Evolutionary conservation across 2,113 vertebrate genomes (phyloP).

Genomic region (Poecilia latipinna): DNA sequence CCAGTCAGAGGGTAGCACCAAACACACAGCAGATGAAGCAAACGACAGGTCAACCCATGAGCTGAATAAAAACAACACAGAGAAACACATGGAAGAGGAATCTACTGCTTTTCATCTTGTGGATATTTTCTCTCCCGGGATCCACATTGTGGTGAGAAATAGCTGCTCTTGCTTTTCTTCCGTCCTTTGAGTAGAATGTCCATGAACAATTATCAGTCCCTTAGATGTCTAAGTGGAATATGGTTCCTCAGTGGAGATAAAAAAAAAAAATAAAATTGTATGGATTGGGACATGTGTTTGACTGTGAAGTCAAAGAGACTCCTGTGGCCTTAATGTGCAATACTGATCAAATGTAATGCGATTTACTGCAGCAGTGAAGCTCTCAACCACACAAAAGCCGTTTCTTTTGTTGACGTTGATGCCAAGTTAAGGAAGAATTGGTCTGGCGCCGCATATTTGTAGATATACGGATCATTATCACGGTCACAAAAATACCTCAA

Average conservation of each 20-base stretch:
- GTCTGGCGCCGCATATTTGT: background rate
- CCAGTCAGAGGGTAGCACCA: background rate
- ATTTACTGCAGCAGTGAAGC: background rate
- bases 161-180: background rate
- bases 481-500: too few relatives aligned
- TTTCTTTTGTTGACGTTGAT: background rate
- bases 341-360: background rate
- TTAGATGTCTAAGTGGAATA: background rate
- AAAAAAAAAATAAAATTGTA: background rate
- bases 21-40: background rate
- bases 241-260: background rate
- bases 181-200: too few relatives aligned
- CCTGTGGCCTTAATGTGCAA: too few relatives aligned
- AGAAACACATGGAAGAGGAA: background rate
- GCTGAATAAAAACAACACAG: background rate
- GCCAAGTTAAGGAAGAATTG: background rate
- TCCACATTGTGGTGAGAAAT: background rate
- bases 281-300: background rate
- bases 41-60: background rate
- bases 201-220: background rate
- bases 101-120: background rate
- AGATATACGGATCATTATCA: background rate
- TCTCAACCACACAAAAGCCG: background rate
- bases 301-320: background rate
- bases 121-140: background rate